A percentile compares a stretch with the other conserved stretches of the same genome.
These are phyloP conservation scores for Vesta saturnalis DNA, from an alignment of 2,888 invertebrate species.

Conservation along the genomic window DNA sequence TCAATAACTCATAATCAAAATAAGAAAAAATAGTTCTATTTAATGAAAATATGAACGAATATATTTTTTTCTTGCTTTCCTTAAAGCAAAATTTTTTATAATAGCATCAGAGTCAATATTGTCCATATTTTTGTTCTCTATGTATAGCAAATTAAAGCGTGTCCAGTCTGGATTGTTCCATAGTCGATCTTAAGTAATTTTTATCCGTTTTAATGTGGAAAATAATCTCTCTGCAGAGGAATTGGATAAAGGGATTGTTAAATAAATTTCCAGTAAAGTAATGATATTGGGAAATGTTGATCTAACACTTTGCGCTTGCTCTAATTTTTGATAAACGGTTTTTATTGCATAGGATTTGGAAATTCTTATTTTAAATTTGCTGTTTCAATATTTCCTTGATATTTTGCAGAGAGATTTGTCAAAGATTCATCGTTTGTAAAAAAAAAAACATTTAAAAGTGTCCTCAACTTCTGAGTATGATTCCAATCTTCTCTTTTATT, in stretches of 20 bases:
- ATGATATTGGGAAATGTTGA: not conserved
- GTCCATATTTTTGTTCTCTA: not conserved
- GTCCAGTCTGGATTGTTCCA: slow-evolving; percentile 2
- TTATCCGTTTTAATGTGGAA: slow-evolving; percentile 8
- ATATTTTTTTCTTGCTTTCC: slow-evolving; percentile 5
- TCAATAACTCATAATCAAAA: slow-evolving; percentile 5
- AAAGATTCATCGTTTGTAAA: not conserved
- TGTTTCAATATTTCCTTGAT: not conserved
- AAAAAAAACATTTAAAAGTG: not conserved
- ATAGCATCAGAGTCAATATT: slow-evolving; percentile 3
- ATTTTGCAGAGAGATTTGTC: not conserved
- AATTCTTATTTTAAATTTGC: not conserved
- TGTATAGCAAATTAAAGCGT: not conserved
- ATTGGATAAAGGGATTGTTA: slow-evolving; percentile 3
- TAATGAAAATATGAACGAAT: slow-evolving; percentile 1
- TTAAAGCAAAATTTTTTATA: not conserved
- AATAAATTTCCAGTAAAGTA: not conserved
- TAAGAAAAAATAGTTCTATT: slow-evolving; percentile 8
- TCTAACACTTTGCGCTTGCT: slow-evolving; percentile 2
- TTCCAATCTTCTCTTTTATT: not conserved
- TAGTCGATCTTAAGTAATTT: slow-evolving; percentile 1
- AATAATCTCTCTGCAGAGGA: not conserved
- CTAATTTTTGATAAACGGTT: not conserved
- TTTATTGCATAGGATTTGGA: not conserved
- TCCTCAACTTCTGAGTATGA: not conserved